A percentile compares a stretch with the other conserved stretches of the same genome.
Evolutionary conservation across 2,888 invertebrate genomes (phyloP).

Genomic region (Cetonia aurata): DNA sequence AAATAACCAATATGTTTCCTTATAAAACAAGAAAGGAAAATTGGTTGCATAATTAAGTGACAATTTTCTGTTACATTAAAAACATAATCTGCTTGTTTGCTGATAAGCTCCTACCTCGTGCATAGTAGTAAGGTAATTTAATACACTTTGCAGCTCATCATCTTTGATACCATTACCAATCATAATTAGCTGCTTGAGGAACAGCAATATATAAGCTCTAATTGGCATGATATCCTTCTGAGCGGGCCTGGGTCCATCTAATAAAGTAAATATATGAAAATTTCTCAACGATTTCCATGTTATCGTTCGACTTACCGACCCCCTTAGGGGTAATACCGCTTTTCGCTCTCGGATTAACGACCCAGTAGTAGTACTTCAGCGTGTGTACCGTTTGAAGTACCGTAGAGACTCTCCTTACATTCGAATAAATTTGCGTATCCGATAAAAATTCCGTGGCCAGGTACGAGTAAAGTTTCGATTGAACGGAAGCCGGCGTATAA

Average conservation of each 20-base stretch:
- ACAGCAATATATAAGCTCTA: slow-evolving; percentile 93
- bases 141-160: slow-evolving; percentile 97
- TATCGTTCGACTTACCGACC: slow-evolving; percentile 75
- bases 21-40: no score
- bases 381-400: slow-evolving; percentile 98
- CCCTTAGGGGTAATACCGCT: slow-evolving; percentile 97
- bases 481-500: slow-evolving; percentile 96
- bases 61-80: slow-evolving; percentile 1
- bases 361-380: slow-evolving; percentile 99
- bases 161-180: slow-evolving; percentile 97
- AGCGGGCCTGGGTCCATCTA: slow-evolving; percentile 94
- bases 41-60: neutral
- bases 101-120: slow-evolving; percentile 80
- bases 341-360: slow-evolving; percentile 93
- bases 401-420: slow-evolving; percentile 95
- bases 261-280: slow-evolving; percentile 53
- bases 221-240: slow-evolving; percentile 95
- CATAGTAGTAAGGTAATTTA: slow-evolving; percentile 98
- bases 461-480: slow-evolving; percentile 95
- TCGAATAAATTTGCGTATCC: slow-evolving; percentile 97
- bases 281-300: slow-evolving; percentile 45
- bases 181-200: slow-evolving; percentile 96
- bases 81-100: neutral
- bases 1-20: no score
- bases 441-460: slow-evolving; percentile 98